Evolutionary conservation across 2,888 invertebrate species (phyloP).

Genomic region (Caenorhabditis plicata): DNA sequence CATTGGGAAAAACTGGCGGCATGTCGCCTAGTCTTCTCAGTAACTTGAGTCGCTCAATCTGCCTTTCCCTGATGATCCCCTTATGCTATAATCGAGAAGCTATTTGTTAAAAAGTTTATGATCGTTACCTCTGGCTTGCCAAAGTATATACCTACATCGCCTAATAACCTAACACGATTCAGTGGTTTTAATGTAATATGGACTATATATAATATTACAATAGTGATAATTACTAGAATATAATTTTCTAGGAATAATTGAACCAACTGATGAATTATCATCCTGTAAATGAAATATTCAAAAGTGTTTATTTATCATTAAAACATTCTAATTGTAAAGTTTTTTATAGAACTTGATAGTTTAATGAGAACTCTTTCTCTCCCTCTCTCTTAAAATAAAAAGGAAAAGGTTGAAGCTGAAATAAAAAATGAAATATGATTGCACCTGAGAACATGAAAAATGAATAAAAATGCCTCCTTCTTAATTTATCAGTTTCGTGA

Average conservation of each 20-base stretch:
- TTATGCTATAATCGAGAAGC: slow-evolving; percentile 24
- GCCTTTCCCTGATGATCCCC: slow-evolving; percentile 37
- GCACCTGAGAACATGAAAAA: too few species aligned
- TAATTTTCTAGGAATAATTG: background rate
- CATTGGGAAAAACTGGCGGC: slow-evolving; percentile 85
- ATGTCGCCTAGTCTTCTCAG: slow-evolving; percentile 70
- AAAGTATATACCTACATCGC: slow-evolving; percentile 43
- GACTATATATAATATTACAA: slow-evolving; percentile 4
- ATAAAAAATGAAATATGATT: too few species aligned
- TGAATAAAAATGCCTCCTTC: too few species aligned
- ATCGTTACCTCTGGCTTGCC: slow-evolving; percentile 36
- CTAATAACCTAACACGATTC: slow-evolving; percentile 36
- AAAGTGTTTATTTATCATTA: background rate
- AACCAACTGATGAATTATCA: slow-evolving; percentile 11
- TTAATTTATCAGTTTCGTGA: too few species aligned
- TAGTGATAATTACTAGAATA: background rate
- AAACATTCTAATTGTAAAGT: background rate
- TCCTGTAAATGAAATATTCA: background rate
- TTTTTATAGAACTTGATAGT: background rate
- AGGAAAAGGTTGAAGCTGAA: background rate
- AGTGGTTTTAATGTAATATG: slow-evolving; percentile 27
- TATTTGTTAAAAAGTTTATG: background rate
- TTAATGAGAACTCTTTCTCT: slow-evolving; percentile 5
- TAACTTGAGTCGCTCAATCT: slow-evolving; percentile 36
- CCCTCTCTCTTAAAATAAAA: background rate